Evolutionary conservation across 2,113 vertebrate genomes (phyloP).

Genomic region (Ammospiza caudacuta): DNA sequence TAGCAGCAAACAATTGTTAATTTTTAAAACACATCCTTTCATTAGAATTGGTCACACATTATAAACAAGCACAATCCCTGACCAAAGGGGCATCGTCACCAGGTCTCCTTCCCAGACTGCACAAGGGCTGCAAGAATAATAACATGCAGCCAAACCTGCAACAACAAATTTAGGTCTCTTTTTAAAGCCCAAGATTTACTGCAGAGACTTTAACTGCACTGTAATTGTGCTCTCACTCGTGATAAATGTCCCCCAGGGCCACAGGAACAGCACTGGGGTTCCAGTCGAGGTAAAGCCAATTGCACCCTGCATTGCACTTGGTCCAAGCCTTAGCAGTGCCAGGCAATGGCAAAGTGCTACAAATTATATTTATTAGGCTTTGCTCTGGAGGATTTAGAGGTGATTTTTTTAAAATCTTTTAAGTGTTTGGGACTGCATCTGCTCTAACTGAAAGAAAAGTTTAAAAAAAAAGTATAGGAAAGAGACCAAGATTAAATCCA

Average conservation of each 20-base stretch:
- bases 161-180: not conserved
- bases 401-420: not conserved
- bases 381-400: not conserved
- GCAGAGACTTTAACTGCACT: not conserved
- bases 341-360: not conserved
- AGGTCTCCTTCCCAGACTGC: not conserved
- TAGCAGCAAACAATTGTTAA: not conserved
- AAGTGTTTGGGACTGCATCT: not conserved
- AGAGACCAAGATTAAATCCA: not conserved
- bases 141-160: not conserved
- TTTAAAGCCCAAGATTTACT: not conserved
- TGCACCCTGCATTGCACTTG: not conserved
- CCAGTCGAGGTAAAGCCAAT: not conserved
- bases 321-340: not conserved
- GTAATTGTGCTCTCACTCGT: constrained; percentile 17
- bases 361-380: not conserved
- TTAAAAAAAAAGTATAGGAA: not conserved
- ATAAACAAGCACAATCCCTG: not conserved
- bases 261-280: not conserved
- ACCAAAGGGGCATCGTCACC: not conserved
- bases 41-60: constrained; percentile 23
- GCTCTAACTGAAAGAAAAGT: not conserved
- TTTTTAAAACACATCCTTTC: constrained; percentile 16
- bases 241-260: not conserved
- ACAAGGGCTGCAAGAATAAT: not conserved